Evolutionary conservation across 2,113 vertebrate species (phyloP).

Genomic region (human (Homo sapiens)): GRCh38 chr3:138200001-138200500

Average conservation of each 20-base stretch:
- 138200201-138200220: background rate
- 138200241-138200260: background rate
- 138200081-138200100: constrained; percentile 29
- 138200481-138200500: background rate
- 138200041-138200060: background rate
- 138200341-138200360: constrained; percentile 36
- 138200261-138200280: background rate
- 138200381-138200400: background rate
- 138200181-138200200: background rate
- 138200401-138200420: constrained; percentile 29
- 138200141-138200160: background rate
- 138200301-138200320: background rate
- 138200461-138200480: constrained; percentile 46
- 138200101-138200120: constrained; percentile 2
- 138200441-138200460: background rate
- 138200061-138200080: background rate
- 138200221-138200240: background rate
- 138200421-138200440: background rate
- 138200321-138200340: constrained; percentile 48
- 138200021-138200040: background rate
- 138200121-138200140: constrained; percentile 13
- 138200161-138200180: background rate
- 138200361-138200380: background rate
- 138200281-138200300: background rate
- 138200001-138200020: constrained; percentile 10